A percentile compares a stretch with the other conserved stretches of the same genome.
Conservation (phyloP, 2,797 vertebrate genomes). For the Pampus argenteus region DNA sequence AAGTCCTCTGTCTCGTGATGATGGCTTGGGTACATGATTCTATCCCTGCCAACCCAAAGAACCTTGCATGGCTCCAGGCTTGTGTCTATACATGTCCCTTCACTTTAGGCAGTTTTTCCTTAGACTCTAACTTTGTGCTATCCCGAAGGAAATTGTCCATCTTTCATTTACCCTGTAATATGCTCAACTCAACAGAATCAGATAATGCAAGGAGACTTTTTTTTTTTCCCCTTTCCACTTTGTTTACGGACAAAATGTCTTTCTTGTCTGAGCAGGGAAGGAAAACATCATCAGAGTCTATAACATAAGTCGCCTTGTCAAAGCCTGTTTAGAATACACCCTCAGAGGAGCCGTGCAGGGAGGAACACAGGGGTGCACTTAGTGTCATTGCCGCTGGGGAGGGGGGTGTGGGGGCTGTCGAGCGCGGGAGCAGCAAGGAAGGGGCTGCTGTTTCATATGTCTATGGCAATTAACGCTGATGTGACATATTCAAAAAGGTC, state of each 20-base stretch:
- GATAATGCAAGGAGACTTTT: conserved; percentile 53
- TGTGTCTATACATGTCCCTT: conserved; percentile 38
- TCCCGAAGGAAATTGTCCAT: conserved; percentile 61
- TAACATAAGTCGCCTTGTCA: conserved; percentile 74
- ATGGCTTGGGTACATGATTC: conserved; percentile 64
- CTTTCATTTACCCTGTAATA: conserved; percentile 71
- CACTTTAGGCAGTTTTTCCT: conserved; percentile 55
- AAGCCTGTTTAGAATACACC: conserved; percentile 74
- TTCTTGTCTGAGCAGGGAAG: conserved; percentile 52
- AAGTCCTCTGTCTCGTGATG: conserved; percentile 79
- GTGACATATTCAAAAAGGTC: conserved; percentile 79
- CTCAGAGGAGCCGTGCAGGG: conserved; percentile 65
- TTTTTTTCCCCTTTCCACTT: conserved; percentile 22
- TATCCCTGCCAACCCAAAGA: conserved; percentile 56
- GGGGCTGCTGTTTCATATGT: conserved; percentile 75
- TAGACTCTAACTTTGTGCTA: conserved; percentile 49
- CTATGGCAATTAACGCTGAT: conserved; percentile 83
- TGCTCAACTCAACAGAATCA: conserved; percentile 59
- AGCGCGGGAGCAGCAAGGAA: conserved; percentile 50
- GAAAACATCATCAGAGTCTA: conserved; percentile 59
- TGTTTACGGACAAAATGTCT: conserved; percentile 71
- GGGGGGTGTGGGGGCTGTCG: conserved; percentile 64
- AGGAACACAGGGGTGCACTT: conserved; percentile 76
- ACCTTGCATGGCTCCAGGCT: conserved; percentile 48
- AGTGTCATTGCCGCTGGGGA: conserved; percentile 75